A percentile compares a stretch with the other conserved stretches of the same genome.
Conservation (phyloP, 2,888 invertebrate species). For the Cephus spinipes region DNA sequence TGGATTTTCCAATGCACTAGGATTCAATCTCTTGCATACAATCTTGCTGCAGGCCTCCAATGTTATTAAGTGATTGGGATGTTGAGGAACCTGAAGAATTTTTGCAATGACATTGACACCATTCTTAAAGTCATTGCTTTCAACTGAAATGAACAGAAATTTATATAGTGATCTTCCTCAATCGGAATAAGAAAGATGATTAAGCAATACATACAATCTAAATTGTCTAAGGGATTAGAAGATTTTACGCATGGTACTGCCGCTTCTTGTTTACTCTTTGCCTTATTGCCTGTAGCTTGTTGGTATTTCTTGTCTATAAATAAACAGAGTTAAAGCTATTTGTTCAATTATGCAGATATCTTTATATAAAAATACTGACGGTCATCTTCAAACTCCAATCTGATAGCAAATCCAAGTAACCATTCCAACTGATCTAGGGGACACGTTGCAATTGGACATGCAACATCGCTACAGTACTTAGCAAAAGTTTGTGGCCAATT, state of each 20-base stretch:
- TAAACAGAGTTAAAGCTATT: background rate
- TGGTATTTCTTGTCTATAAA: conserved; percentile 79
- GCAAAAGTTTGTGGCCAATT: conserved; percentile 80
- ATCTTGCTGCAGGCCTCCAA: conserved; percentile 77
- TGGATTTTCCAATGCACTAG: conserved; percentile 71
- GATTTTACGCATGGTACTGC: conserved; percentile 80
- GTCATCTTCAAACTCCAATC: conserved; percentile 86
- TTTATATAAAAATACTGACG: conserved; percentile 66
- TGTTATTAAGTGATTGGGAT: conserved; percentile 83
- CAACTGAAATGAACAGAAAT: conserved; percentile 72
- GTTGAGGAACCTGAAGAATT: conserved; percentile 82
- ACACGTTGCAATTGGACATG: conserved; percentile 76
- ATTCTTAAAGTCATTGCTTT: conserved; percentile 83
- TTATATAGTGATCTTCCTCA: background rate
- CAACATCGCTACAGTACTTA: conserved; percentile 80
- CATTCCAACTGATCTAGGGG: conserved; percentile 83
- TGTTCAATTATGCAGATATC: conserved; percentile 8
- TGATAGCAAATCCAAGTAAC: conserved; percentile 86
- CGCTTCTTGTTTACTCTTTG: conserved; percentile 67
- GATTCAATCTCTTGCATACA: conserved; percentile 72
- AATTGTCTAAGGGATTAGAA: conserved; percentile 85
- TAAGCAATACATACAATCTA: conserved; percentile 79
- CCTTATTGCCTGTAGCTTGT: conserved; percentile 70
- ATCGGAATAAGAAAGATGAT: background rate
- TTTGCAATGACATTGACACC: conserved; percentile 85